These are phyloP conservation scores for Scrobipalpa atriplicella DNA, from an alignment of 2,888 invertebrate species.

Conservation along the genomic window DNA sequence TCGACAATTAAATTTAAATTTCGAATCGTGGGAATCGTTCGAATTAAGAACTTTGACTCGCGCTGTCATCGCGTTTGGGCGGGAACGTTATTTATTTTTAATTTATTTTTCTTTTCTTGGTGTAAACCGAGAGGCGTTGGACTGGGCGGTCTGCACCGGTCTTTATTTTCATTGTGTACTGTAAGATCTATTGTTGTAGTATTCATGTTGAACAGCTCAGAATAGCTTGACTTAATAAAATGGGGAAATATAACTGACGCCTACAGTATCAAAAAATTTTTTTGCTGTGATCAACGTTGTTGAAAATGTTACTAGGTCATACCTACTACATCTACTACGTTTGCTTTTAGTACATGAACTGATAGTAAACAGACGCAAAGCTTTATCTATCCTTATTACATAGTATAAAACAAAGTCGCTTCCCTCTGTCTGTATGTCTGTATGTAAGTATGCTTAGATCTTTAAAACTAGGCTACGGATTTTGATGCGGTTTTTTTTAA, in stretches of 20 bases:
- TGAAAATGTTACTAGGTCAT: too few relatives aligned
- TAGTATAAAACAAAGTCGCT: too few relatives aligned
- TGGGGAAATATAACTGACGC: background rate
- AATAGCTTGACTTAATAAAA: background rate
- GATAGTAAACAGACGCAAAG: too few relatives aligned
- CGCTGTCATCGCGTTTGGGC: conserved; percentile 69
- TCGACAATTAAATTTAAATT: conserved; percentile 78
- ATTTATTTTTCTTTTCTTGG: conserved; percentile 28
- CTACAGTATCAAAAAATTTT: too few relatives aligned
- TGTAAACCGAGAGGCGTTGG: conserved; percentile 48
- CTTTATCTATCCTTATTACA: too few relatives aligned
- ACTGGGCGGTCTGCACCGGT: conserved; percentile 58
- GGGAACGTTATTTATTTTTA: conserved; percentile 44
- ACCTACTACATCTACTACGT: background rate
- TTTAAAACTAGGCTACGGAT: too few relatives aligned
- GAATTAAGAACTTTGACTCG: conserved; percentile 69
- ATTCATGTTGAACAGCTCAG: conserved; percentile 37
- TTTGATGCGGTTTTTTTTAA: too few relatives aligned
- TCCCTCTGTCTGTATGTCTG: too few relatives aligned
- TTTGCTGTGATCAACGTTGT: too few relatives aligned
- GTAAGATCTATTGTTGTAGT: conserved; percentile 45
- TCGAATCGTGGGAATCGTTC: conserved; percentile 73
- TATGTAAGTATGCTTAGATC: too few relatives aligned
- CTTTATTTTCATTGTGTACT: conserved; percentile 55
- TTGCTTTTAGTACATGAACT: too few relatives aligned